phyloP scores from a whole-genome alignment of 2,797 vertebrate genomes.

The Manis crassicaudata region DNA sequence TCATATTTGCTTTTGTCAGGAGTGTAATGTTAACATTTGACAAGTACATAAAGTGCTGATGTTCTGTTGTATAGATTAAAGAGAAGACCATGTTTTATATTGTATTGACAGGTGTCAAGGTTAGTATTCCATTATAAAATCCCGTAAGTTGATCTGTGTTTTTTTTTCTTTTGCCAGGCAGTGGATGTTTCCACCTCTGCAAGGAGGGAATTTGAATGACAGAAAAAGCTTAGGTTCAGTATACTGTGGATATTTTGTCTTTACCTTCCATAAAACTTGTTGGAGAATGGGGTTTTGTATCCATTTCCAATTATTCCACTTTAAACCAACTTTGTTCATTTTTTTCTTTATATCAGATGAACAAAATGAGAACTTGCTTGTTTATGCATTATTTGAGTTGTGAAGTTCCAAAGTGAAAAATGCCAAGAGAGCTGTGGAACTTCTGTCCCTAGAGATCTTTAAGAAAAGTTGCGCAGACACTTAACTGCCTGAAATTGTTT shows the following conservation, averaged over 20 bases:
- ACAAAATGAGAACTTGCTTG: conserved; percentile 4
- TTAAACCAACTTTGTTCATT: not conserved
- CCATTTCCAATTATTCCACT: not conserved
- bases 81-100: not conserved
- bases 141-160: not conserved
- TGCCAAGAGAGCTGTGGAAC: not conserved
- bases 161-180: not conserved
- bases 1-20: not conserved
- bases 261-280: not conserved
- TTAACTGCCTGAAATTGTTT: conserved; percentile 58
- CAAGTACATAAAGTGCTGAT: not conserved
- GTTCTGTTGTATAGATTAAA: not conserved
- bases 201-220: conserved; percentile 31
- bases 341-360: conserved; percentile 22
- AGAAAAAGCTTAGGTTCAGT: not conserved
- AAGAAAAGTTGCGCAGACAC: conserved; percentile 27
- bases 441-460: conserved; percentile 46
- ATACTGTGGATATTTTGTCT: not conserved
- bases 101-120: not conserved
- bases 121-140: conserved; percentile 18
- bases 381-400: not conserved
- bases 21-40: not conserved
- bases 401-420: conserved; percentile 55
- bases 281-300: not conserved
- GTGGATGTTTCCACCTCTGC: not conserved